Base-by-base conservation (phyloP, 2,797 vertebrate genomes). In the Epinephelus awoara region DNA sequence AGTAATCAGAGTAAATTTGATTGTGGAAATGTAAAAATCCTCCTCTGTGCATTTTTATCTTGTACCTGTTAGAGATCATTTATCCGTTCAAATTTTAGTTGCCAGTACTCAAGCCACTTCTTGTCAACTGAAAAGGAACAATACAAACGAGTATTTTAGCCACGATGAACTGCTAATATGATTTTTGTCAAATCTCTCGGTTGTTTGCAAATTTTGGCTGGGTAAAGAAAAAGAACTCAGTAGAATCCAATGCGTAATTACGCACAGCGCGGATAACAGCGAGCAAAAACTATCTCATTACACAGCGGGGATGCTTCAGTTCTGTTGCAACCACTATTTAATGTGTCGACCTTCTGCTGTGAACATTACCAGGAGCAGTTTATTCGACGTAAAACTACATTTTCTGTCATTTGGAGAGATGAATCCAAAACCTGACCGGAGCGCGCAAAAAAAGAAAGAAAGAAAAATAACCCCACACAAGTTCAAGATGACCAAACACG, bases 241-340 rank as follows among this genome's bases (percentile, higher is more conserved):
- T 3, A 0, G 5, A 57, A 51, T 78, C 56, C 64, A 12, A 51
- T 77, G 90, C 88, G 89, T 86, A 92, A 91, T 90, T 92, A 83
- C 86, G 91, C 92, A 84, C 12, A 38, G 6, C 19, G 47, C 10
- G 0, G 34, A 27, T 58, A 34, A 8, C 0, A 7, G 21, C 1
- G 3, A 38, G 7, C 2, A 12, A 13, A 14, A 6, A 17, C 25
- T 56, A 34, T 23, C 5, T 18, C 5, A 3, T 11, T 9, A 13
- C 13, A 47, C 14, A 2, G 34, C 34, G 34, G 34, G 34, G 34
- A 34, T 34, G 3, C 62, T 62, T 54, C 4, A 17, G 1, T 46
- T 65, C 38, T 19, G 19, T 29, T 50, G 2, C 15, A 51, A 61
- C 44, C 15, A 1, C 4, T 19, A 44, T 62, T 1, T 0, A 61